Evolutionary conservation across 2,113 vertebrate genomes (phyloP).

Genomic region (Macrotus californicus): DNA sequence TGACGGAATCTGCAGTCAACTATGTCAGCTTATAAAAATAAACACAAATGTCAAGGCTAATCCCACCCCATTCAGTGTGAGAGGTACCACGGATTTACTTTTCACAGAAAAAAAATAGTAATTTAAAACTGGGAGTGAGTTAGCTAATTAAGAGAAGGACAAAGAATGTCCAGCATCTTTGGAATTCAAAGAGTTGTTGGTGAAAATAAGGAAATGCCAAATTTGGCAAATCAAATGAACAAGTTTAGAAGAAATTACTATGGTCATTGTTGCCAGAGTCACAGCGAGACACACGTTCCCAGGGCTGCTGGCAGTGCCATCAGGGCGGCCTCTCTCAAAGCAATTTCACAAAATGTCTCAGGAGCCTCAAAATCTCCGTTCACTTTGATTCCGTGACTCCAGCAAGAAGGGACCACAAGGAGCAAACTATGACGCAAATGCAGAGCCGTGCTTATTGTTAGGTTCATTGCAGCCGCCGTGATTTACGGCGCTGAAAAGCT

Average conservation of each 20-base stretch:
- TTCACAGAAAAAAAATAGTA: background rate
- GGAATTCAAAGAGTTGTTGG: constrained; percentile 19
- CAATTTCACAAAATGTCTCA: background rate
- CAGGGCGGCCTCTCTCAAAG: background rate
- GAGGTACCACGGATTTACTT: background rate
- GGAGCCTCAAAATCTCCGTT: background rate
- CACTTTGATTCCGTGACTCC: background rate
- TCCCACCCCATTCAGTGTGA: background rate
- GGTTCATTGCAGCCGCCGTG: background rate
- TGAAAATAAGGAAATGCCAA: constrained; percentile 21
- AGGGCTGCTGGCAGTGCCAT: background rate
- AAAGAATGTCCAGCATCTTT: background rate
- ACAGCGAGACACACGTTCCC: background rate
- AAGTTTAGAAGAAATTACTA: background rate
- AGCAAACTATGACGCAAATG: background rate
- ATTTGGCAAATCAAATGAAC: background rate
- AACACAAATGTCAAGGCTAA: background rate
- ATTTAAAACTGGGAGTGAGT: background rate
- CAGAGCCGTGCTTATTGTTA: background rate
- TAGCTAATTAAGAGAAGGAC: background rate
- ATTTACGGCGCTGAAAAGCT: background rate
- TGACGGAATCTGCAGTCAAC: background rate
- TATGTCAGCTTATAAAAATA: background rate
- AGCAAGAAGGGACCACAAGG: background rate
- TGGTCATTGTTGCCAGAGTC: background rate